phyloP scores from a whole-genome alignment of 2,888 invertebrate species.

The Nebria brevicollis region DNA sequence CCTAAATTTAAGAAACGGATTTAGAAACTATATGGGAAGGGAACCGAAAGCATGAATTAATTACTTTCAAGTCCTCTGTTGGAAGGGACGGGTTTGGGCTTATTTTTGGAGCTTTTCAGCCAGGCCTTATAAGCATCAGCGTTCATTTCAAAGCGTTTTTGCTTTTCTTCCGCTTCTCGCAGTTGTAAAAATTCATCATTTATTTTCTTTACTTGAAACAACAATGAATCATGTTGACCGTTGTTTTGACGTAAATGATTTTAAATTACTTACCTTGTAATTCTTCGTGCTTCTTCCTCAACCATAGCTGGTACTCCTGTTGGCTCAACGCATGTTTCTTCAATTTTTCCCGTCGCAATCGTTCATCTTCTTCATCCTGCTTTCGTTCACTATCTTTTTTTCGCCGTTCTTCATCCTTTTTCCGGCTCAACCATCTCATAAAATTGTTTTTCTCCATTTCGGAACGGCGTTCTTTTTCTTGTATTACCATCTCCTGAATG shows the following conservation, averaged over 20 bases:
- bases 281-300: conserved; percentile 68
- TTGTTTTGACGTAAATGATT: neutral
- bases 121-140: conserved; percentile 71
- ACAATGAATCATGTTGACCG: neutral
- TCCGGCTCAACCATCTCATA: conserved; percentile 58
- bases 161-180: conserved; percentile 29
- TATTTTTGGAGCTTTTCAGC: conserved; percentile 70
- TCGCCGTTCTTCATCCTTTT: conserved; percentile 55
- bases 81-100: conserved; percentile 70
- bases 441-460: conserved; percentile 62
- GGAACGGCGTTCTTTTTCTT: conserved; percentile 58
- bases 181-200: conserved; percentile 54
- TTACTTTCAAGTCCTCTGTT: conserved; percentile 72
- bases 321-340: conserved; percentile 57
- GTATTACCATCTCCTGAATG: conserved; percentile 51
- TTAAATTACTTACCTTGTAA: conserved; percentile 64
- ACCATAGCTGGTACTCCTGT: conserved; percentile 63
- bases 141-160: conserved; percentile 61
- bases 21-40: neutral
- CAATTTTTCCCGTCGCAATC: conserved; percentile 56
- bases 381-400: conserved; percentile 61
- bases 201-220: conserved; percentile 55
- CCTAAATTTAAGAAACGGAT: conserved; percentile 60
- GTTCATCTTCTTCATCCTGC: conserved; percentile 55
- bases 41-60: conserved; percentile 48